Percentiles rank a stretch among this genome's conserved stretches.
Conservation (phyloP, 2,113 vertebrate genomes). For the Panthera uncia region DNA sequence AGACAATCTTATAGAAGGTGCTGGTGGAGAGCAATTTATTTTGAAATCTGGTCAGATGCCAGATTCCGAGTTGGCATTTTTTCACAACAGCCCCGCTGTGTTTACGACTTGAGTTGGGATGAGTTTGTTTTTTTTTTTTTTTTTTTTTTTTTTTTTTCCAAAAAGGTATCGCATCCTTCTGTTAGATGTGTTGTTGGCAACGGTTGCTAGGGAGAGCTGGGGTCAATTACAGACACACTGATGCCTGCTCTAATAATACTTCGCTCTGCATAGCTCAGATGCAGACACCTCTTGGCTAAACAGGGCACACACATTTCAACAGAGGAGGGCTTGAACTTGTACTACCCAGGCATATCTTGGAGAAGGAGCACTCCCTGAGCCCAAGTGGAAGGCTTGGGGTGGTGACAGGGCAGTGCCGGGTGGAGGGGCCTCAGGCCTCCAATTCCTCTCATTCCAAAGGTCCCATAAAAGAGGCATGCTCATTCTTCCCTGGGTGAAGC, state of each 20-base stretch:
- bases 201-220: slow-evolving; percentile 85
- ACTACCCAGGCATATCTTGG: slow-evolving; percentile 76
- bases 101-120: slow-evolving; percentile 52
- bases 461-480: slow-evolving; percentile 60
- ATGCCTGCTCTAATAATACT: slow-evolving; percentile 89
- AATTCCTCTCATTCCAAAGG: slow-evolving; percentile 72
- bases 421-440: slow-evolving; percentile 56
- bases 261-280: slow-evolving; percentile 85
- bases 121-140: not conserved
- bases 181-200: slow-evolving; percentile 87
- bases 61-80: not conserved
- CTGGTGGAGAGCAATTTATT: slow-evolving; percentile 11
- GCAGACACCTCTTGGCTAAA: slow-evolving; percentile 88
- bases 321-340: slow-evolving; percentile 83
- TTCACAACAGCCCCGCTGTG: slow-evolving; percentile 48
- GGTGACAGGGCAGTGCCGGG: slow-evolving; percentile 50
- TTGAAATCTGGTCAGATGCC: slow-evolving; percentile 36
- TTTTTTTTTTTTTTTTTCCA: slow-evolving; percentile 57
- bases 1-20: slow-evolving; percentile 53
- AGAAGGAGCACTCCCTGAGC: slow-evolving; percentile 35
- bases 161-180: slow-evolving; percentile 86
- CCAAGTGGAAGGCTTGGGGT: slow-evolving; percentile 31
- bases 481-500: slow-evolving; percentile 59
- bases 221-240: slow-evolving; percentile 86
- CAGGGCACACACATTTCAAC: slow-evolving; percentile 83